Base-by-base conservation (phyloP, 2,113 vertebrate species). In the Salvelinus alpinus region DNA sequence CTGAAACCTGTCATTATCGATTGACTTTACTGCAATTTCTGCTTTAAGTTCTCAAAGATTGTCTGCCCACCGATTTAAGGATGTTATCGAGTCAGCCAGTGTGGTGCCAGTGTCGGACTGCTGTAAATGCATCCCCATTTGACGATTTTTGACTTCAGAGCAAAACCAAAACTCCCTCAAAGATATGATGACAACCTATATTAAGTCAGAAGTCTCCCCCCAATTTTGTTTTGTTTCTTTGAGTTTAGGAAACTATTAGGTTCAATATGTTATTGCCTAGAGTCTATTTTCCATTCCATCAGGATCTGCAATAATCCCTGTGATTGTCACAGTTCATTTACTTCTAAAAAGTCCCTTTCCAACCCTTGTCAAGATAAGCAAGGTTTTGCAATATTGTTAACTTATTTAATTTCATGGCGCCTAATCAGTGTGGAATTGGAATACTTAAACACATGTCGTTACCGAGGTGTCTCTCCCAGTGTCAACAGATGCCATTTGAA, bases 21-120 rank as follows among this genome's bases (percentile, higher is more conserved):
- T 89, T 86, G 91, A 89, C 91, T 89, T 88, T 90, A 86, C 90
- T 88, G 87, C 92, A 93, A 93, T 93, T 93, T 89, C 88, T 85
- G 86, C 88, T 90, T 91, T 82, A 85, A 91, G 87, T 84, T 38
- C 76, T 74, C 77, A 93, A 91, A 89, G 92, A 93, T 92, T 93
- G 93, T 89, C 87, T 90, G 89, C 82, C 69, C 11, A 64, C 77
- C 86, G 87, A 88, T 93, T 93, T 91, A 91, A 83, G 72, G 86
- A 88, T 84, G 5, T 81, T 83, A 78, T 76, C 71, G 34, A 54
- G 51, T 54, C 51, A 18, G 16, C 47, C 24, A 48, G 77, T 74
- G 38, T 60, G 77, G 62, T 67, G 27, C 25, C 25, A 27, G 25
- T 29, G 64, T n/a, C 7, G 74, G 72, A 7, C 44, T 54, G 71